Evolutionary conservation across 2,888 invertebrate genomes (phyloP), one percentile per base, ranked within the genome.

Genomic region (Eupelmus urozonus): DNA sequence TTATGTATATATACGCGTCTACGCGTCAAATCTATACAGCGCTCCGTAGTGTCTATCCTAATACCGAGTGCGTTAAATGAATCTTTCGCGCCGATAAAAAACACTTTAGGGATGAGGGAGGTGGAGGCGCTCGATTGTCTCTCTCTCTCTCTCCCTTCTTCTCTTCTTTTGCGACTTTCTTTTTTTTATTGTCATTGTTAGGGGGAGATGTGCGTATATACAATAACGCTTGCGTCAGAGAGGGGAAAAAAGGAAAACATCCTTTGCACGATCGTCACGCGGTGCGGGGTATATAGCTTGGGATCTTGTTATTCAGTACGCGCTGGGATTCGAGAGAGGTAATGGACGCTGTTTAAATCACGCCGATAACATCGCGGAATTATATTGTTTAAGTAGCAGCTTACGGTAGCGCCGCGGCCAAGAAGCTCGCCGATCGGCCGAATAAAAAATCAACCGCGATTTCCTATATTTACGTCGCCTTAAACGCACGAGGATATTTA

Each of bases 31-130:
- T 34, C 3, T 34, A 34, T 34, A 34, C 9, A 34, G 5, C 34
- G 3, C 9, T 34, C 9, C 9, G 3, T 34, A 23, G 23, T 55
- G 23, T 45, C 23, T 55, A 18, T 55, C 9, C 9, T 42, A 66
- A 34, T 55, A 40, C 53, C 40, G 73, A 55, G 69, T 34, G 71
- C 62, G 75, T 62, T 76, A 79, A 76, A 73, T 70, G 80, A 80
- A 76, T 80, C 73, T 77, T 77, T 76, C 73, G 42, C 70, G 65
- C 72, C 66, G 67, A 78, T 80, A 70, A 80, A 74, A 80, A 80
- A 74, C 73, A 71, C 76, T 69, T 75, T 73, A 71, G 3, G 34
- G 34, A 34, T 34, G 34, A 34, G 3, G 3, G n/a, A 16, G 3
- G 67, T 20, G 60, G 65, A 57, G 11, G 73, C 18, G 49, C 59